Evolutionary conservation across 2,113 vertebrate genomes (phyloP).

Genomic region (Hippoglossus stenolepis): DNA sequence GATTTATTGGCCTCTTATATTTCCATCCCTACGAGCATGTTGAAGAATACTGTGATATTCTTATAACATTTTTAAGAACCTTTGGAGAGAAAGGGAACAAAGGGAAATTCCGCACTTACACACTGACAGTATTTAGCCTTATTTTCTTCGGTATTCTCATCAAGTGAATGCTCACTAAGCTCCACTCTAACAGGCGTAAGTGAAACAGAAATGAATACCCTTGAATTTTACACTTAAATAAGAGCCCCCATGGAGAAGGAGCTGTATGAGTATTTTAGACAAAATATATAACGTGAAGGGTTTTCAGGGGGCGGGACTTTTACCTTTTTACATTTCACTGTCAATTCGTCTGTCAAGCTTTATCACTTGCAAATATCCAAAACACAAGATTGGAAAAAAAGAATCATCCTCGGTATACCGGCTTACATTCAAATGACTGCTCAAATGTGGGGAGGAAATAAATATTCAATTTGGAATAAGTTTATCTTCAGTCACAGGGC

Average conservation of each 20-base stretch:
- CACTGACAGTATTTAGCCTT: background rate
- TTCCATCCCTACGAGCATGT: constrained; percentile 35
- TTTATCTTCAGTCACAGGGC: no score
- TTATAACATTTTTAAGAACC: constrained; percentile 19
- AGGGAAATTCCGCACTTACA: background rate
- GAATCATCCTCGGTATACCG: background rate
- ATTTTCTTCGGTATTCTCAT: constrained; percentile 4
- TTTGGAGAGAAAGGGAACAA: constrained; percentile 1
- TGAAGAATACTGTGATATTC: constrained; percentile 18
- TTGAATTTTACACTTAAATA: background rate
- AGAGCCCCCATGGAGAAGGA: background rate
- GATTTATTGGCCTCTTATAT: constrained; percentile 47
- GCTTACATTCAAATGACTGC: background rate
- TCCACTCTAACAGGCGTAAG: background rate
- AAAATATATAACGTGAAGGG: background rate
- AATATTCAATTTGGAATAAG: no score
- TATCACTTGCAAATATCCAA: no score
- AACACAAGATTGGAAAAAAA: no score
- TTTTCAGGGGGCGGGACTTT: no score
- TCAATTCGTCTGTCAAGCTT: no score
- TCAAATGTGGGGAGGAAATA: background rate
- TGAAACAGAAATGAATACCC: constrained; percentile 5
- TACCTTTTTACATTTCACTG: no score
- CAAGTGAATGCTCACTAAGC: background rate
- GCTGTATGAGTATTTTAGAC: background rate